Percentiles rank a stretch among this genome's conserved stretches.
These are phyloP conservation scores for Lissonota sp. DNA, from an alignment of 2,888 invertebrate genomes.

Conservation along the genomic window DNA sequence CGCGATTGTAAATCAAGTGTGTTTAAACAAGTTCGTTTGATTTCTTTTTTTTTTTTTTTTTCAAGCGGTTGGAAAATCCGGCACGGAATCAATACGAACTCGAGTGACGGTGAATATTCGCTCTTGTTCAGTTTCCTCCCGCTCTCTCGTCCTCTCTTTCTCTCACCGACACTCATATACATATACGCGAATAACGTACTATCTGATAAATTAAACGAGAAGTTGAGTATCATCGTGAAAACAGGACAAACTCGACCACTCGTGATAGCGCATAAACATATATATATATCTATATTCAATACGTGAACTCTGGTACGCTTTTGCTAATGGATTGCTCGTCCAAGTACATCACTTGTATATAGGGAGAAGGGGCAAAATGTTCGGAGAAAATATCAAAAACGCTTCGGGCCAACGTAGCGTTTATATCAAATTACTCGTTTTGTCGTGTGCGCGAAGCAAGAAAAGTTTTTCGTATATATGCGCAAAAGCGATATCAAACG, in stretches of 20 bases:
- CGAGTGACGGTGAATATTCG: constrained; percentile 11
- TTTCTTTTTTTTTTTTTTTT: constrained; percentile 11
- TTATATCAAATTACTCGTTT: constrained; percentile 25
- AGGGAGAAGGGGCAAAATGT: constrained; percentile 1
- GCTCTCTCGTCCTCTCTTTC: too few species aligned
- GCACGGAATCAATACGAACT: constrained; percentile 23
- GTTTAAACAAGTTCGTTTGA: constrained; percentile 20
- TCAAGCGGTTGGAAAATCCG: constrained; percentile 17
- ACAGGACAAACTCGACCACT: constrained; percentile 15
- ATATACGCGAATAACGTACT: neutral
- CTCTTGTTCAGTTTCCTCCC: constrained; percentile 7
- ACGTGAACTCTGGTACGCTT: constrained; percentile 15
- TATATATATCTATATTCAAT: constrained; percentile 1
- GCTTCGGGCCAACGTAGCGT: neutral
- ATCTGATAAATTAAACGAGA: constrained; percentile 54
- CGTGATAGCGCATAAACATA: constrained; percentile 2
- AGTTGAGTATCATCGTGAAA: constrained; percentile 54
- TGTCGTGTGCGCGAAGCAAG: neutral
- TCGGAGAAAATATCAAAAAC: constrained; percentile 33
- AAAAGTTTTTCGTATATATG: constrained; percentile 26
- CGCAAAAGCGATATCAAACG: neutral
- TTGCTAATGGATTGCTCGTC: constrained; percentile 54
- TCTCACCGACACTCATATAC: neutral
- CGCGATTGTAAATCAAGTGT: constrained; percentile 25
- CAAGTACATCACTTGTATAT: constrained; percentile 4